Base-by-base conservation (phyloP, 92 coral and sea anemone species). In the Anthopleura xanthogrammica region DNA sequence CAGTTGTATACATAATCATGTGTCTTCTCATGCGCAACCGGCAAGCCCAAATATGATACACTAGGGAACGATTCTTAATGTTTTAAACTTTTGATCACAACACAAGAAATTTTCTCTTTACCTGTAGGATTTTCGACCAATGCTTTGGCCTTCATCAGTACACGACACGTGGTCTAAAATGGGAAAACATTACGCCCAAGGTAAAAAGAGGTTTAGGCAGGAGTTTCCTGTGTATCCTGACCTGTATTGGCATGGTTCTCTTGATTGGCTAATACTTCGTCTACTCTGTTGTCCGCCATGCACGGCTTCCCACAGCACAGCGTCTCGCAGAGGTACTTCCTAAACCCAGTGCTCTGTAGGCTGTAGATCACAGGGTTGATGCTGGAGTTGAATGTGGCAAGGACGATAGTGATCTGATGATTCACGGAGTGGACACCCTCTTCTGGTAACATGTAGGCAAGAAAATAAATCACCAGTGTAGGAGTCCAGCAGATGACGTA, bases 311-410 rank as follows among this genome's bases (percentile, higher is more conserved):
- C 85, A 54, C 92, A 89, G 77, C 89, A 89, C 16, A 89, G 77
- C 75, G 86, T 66, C 54, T 72, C 89, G 12, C 86, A 79, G 75
- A 89, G 85, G 70, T 89, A 89, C 42, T 75, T 86, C 8, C 92
- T 81, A 77, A 89, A 89, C 87, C 86, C 85, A 14, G 62, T 72
- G 72, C 92, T 89, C 42, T 89, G 89, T 9, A 89, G 77, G 12
- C 92, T 89, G 89, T 89, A 89, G 7, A 89, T 79, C 11, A 89
- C 75, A 12, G 92, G 92, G 56, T 89, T 89, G 64, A 89, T 85
- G 83, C 92, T 89, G 77, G 92, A 89, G 82, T 89, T 89, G 75
- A 89, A 86, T 41, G 87, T 88, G 3, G 87, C 82, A 60, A 89
- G 78, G n/a, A 88, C 82, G 64, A 88, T 85, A 48, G 89, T 88